A percentile compares a stretch with the other conserved stretches of the same genome.
These are phyloP conservation scores for Cydia pomonella DNA, from an alignment of 1,140 invertebrate genomes.

Conservation along the genomic window DNA sequence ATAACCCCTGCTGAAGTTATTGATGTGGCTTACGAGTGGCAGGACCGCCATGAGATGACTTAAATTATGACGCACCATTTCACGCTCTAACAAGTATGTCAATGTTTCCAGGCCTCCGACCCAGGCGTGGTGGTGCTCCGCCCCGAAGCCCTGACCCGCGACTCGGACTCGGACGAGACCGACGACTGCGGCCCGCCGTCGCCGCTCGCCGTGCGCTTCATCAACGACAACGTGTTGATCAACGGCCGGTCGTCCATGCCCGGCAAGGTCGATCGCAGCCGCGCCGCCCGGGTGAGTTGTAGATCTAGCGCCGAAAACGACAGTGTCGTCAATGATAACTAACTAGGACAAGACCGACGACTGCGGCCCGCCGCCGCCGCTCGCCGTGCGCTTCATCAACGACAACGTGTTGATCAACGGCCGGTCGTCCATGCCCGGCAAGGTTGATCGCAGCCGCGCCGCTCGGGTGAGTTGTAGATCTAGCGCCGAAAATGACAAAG, in stretches of 20 bases:
- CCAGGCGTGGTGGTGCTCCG: constrained; percentile 84
- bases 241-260: constrained; percentile 83
- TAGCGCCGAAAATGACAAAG: neutral
- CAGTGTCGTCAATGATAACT: constrained; percentile 8
- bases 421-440: constrained; percentile 60
- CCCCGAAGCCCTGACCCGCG: constrained; percentile 59
- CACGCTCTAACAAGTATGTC: neutral
- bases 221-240: constrained; percentile 94
- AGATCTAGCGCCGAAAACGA: neutral
- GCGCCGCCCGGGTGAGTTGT: constrained; percentile 53
- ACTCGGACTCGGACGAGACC: constrained; percentile 79
- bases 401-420: constrained; percentile 95
- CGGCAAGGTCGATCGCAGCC: constrained; percentile 47
- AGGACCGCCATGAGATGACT: too few relatives aligned
- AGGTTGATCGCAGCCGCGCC: constrained; percentile 50
- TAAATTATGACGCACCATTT: too few relatives aligned
- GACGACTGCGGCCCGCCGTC: constrained; percentile 86
- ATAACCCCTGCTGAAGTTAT: too few relatives aligned
- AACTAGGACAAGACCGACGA: constrained; percentile 83
- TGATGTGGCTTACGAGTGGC: too few relatives aligned
- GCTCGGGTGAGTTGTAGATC: constrained; percentile 48
- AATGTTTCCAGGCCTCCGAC: constrained; percentile 83
- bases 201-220: constrained; percentile 90
- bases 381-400: constrained; percentile 91
- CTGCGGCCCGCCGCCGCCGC: constrained; percentile 87